phyloP scores from a whole-genome alignment of 30 jellyfish, hydroid and myxozoan genomes.

The Hydractinia symbiolongicarpus region DNA sequence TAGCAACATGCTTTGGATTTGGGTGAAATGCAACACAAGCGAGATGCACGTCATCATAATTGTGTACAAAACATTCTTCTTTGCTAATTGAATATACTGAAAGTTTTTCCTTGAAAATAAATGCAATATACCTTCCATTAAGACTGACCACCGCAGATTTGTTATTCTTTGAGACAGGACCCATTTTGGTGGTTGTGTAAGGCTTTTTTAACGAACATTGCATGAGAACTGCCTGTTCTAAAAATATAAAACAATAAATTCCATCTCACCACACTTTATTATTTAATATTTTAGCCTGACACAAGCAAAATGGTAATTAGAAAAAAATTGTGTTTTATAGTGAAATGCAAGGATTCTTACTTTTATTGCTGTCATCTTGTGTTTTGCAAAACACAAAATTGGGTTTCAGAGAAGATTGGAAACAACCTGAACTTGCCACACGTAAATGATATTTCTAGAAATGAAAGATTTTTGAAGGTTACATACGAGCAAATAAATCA shows the following conservation, averaged over 20 bases:
- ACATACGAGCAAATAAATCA: not conserved
- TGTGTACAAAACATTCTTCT: constrained; percentile 8
- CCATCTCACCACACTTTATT: no score
- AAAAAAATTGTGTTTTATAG: no score
- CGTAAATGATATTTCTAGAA: not conserved
- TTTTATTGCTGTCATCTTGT: no score
- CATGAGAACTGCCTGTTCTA: not conserved
- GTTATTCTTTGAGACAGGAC: not conserved
- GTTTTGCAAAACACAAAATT: no score
- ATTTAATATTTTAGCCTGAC: no score
- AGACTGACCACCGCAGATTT: constrained; percentile 17
- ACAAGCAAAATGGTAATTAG: not conserved
- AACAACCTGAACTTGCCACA: no score
- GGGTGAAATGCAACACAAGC: constrained; percentile 83
- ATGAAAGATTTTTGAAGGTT: not conserved
- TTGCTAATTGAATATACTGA: not conserved
- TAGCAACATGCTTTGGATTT: constrained; percentile 43
- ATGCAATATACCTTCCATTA: constrained; percentile 17
- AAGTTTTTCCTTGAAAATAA: constrained; percentile 13
- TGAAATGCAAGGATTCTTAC: no score
- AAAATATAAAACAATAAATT: no score
- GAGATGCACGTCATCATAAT: constrained; percentile 28
- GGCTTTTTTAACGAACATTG: constrained; percentile 2
- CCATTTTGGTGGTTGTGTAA: not conserved
- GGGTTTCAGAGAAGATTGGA: no score